Evolutionary conservation across 2,888 invertebrate genomes (phyloP), one percentile per base, ranked within the genome.

Genomic region (Graphium colonna): DNA sequence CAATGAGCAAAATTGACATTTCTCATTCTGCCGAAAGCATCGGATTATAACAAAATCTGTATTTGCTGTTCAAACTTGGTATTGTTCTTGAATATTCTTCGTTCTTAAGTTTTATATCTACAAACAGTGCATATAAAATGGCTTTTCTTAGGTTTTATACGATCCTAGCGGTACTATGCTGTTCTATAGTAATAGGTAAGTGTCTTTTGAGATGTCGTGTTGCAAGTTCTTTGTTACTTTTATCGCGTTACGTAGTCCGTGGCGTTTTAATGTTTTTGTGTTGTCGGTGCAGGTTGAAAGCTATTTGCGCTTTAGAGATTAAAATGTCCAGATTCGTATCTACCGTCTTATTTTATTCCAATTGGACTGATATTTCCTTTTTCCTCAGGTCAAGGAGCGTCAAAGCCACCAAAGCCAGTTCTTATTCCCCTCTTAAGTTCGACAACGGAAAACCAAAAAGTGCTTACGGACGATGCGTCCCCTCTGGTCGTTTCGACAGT

Each of bases 121-220:
- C 44, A 17, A 39, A 31, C 3, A 49, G 44, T 40, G 41, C 12
- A 33, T 54, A 3, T n/a, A 75, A 67, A 68, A 87, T 83, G 86
- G 70, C 74, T 62, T 69, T 71, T 58, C 67, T 78, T 53, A 76
- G 71, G 65, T 71, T 76, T 75, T 80, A 62, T 65, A 71, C 81
- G 60, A 61, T 84, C 47, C 62, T 81, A 56, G 78, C 75, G 15
- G 75, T 79, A 59, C 51, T 85, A 52, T 78, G 79, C 69, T 75
- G 81, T 65, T 71, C 76, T 60, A 67, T 68, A 40, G 67, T 73
- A 55, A 59, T 77, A 33, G 84, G 88, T 88, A 68, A 86, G 87
- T 78, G 73, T 26, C 48, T 77, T 75, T 62, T 62, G 70, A 73
- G 69, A 71, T 71, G 69, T 71, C 67, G 59, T 47, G 50, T 53